A percentile compares a stretch with the other conserved stretches of the same genome.
Conservation (phyloP, 2,888 invertebrate genomes). For the Aphodius granarius region DNA sequence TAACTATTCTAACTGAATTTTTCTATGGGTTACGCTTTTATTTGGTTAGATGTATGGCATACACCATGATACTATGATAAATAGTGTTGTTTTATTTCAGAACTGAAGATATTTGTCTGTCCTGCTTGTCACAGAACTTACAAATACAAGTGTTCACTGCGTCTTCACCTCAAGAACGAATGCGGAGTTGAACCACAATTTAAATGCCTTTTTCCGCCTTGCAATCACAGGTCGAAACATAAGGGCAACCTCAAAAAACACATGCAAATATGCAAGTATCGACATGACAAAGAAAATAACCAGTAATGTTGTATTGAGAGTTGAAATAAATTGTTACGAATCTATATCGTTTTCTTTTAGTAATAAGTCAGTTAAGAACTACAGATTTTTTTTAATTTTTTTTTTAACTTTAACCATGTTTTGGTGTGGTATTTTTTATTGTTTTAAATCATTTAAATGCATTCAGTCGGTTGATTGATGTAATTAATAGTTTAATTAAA, state of each 20-base stretch:
- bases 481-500: neutral
- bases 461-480: too few relatives aligned
- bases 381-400: too few relatives aligned
- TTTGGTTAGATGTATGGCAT: too few relatives aligned
- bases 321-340: too few relatives aligned
- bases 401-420: too few relatives aligned
- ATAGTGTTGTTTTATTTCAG: neutral
- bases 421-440: too few relatives aligned
- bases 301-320: neutral
- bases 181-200: conserved; percentile 54
- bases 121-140: conserved; percentile 6
- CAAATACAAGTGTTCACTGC: conserved; percentile 4
- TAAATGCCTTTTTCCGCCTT: neutral
- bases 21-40: too few relatives aligned
- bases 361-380: too few relatives aligned
- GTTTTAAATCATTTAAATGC: too few relatives aligned
- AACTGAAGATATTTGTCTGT: neutral
- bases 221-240: conserved; percentile 23
- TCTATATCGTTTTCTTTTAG: too few relatives aligned
- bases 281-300: neutral
- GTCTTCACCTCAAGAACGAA: conserved; percentile 48
- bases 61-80: too few relatives aligned
- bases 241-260: conserved; percentile 17
- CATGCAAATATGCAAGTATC: neutral
- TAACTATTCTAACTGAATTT: too few relatives aligned